Evolutionary conservation across 2,113 vertebrate species (phyloP).

Genomic region (Pimephales promelas): DNA sequence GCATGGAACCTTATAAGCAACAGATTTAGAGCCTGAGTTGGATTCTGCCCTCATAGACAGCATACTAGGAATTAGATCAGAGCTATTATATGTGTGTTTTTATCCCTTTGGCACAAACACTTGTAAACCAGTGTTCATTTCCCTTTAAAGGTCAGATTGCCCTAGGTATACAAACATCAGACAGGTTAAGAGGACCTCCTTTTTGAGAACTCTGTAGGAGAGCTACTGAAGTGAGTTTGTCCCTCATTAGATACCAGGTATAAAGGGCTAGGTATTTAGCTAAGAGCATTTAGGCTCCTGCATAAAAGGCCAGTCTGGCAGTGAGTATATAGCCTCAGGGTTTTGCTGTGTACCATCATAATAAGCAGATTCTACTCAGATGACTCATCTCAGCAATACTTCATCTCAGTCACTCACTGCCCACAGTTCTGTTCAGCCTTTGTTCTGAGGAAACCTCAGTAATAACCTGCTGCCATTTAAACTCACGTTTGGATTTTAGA

Average conservation of each 20-base stretch:
- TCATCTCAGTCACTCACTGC: constrained; percentile 42
- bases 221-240: constrained; percentile 5
- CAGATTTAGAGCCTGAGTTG: neutral
- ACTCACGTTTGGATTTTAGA: neutral
- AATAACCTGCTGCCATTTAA: constrained; percentile 10
- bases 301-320: constrained; percentile 6
- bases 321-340: constrained; percentile 19
- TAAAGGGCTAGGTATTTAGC: constrained; percentile 13
- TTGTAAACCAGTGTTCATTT: constrained; percentile 5
- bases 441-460: constrained; percentile 20
- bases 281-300: constrained; percentile 7
- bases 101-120: neutral
- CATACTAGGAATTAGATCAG: neutral
- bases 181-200: neutral
- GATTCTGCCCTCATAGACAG: neutral
- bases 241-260: constrained; percentile 21
- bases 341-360: constrained; percentile 43
- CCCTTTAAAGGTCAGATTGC: constrained; percentile 32
- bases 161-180: constrained; percentile 4
- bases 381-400: constrained; percentile 53
- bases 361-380: constrained; percentile 42
- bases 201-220: neutral
- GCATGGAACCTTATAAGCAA: neutral
- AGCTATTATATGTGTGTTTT: neutral
- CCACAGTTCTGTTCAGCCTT: constrained; percentile 31